phyloP scores from a whole-genome alignment of 2,888 invertebrate genomes.

The Dastarcus helophoroides region DNA sequence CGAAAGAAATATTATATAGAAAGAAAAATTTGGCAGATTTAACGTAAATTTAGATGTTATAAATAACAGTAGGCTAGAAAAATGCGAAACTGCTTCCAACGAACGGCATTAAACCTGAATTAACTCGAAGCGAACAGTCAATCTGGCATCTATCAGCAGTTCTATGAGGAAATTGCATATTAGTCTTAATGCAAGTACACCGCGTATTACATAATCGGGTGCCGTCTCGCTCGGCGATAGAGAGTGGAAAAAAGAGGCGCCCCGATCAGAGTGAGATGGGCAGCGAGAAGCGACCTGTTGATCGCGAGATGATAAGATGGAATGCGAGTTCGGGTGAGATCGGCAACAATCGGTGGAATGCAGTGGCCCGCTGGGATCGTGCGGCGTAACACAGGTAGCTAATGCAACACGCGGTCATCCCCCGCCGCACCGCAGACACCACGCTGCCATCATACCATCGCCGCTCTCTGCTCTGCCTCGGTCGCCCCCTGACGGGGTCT shows the following conservation, averaged over 20 bases:
- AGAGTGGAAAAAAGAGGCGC: slow-evolving; percentile 5
- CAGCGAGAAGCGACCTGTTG: slow-evolving; percentile 1
- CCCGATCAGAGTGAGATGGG: too few species aligned
- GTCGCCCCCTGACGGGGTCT: slow-evolving; percentile 41
- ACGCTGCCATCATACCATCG: slow-evolving; percentile 10
- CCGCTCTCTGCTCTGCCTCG: slow-evolving; percentile 36
- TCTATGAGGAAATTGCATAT: too few species aligned
- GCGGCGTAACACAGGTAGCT: slow-evolving; percentile 35
- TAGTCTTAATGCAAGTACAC: too few species aligned
- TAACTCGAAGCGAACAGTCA: too few species aligned
- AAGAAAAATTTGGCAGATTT: too few species aligned
- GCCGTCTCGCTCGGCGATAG: slow-evolving; percentile 6
- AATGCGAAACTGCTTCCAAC: too few species aligned
- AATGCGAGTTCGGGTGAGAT: slow-evolving; percentile 23
- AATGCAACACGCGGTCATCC: slow-evolving; percentile 22
- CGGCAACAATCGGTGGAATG: slow-evolving; percentile 42
- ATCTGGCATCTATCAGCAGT: too few species aligned
- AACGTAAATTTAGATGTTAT: too few species aligned
- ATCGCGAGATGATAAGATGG: slow-evolving; percentile 8
- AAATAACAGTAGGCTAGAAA: too few species aligned
- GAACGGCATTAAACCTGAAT: too few species aligned
- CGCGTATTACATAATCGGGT: too few species aligned
- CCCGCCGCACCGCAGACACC: slow-evolving; percentile 17
- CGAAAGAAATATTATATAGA: too few species aligned
- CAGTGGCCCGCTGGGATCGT: slow-evolving; percentile 37